These are phyloP conservation scores for Hydropsyche betteni DNA, from an alignment of 2,888 invertebrate genomes.

Conservation along the genomic window DNA sequence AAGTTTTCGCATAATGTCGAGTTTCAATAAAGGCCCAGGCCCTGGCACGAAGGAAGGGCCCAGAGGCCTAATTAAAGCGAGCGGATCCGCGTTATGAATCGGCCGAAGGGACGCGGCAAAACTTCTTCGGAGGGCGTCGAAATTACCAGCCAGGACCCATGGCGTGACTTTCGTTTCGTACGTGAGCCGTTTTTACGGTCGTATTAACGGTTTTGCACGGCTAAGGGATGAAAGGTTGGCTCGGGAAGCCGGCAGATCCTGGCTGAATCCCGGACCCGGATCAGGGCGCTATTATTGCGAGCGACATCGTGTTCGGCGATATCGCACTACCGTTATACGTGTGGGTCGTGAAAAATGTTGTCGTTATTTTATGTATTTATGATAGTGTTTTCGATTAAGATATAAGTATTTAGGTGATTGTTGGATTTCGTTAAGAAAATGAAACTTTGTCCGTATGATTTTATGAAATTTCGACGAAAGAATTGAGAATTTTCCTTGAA, in stretches of 20 bases:
- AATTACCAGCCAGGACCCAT: neutral
- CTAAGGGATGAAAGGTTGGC: neutral
- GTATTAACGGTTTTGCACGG: constrained; percentile 18
- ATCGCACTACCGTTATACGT: too few relatives aligned
- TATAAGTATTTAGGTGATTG: too few relatives aligned
- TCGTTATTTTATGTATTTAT: too few relatives aligned
- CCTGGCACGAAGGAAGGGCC: neutral
- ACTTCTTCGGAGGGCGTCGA: neutral
- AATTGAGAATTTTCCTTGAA: too few relatives aligned
- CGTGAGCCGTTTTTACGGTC: constrained; percentile 16
- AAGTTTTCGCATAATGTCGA: constrained; percentile 28
- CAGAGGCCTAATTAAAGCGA: constrained; percentile 19
- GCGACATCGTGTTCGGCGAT: neutral
- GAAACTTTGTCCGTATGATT: too few relatives aligned
- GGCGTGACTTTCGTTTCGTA: constrained; percentile 15
- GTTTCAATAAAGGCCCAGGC: constrained; percentile 25
- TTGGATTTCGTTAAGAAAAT: too few relatives aligned
- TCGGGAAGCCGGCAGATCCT: neutral
- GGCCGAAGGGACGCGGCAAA: constrained; percentile 7
- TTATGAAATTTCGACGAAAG: too few relatives aligned
- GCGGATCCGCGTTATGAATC: constrained; percentile 16
- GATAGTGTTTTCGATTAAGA: too few relatives aligned
- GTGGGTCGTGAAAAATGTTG: too few relatives aligned
- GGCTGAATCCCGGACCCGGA: neutral
- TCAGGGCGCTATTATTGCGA: constrained; percentile 3